phyloP scores from a whole-genome alignment of 92 coral and sea anemone species.

The Desmophyllum pertusum region DNA sequence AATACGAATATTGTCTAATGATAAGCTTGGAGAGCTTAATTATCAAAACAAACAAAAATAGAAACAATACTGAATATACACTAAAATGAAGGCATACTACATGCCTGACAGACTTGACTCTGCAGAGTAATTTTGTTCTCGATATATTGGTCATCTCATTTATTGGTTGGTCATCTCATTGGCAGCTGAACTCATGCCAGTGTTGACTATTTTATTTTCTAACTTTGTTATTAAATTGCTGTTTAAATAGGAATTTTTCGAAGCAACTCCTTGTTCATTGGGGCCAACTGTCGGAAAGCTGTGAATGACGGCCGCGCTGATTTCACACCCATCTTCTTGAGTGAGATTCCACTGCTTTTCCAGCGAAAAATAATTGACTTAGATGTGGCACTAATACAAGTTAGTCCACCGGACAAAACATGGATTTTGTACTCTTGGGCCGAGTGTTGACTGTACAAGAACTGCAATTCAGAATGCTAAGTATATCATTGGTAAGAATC shows the following conservation, averaged over 20 bases:
- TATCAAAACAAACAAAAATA: too few relatives aligned
- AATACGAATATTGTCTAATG: too few relatives aligned
- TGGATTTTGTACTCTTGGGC: conserved; percentile 96
- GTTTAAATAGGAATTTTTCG: conserved; percentile 89
- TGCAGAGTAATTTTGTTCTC: too few relatives aligned
- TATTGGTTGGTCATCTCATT: neutral
- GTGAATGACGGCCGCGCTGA: conserved; percentile 97
- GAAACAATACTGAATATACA: too few relatives aligned
- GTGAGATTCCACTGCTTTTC: conserved; percentile 93
- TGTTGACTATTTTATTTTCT: neutral
- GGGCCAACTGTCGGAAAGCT: conserved; percentile 84
- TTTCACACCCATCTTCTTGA: conserved; percentile 88
- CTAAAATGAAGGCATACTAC: too few relatives aligned
- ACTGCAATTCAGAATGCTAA: conserved; percentile 97
- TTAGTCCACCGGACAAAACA: conserved; percentile 98
- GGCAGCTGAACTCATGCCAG: neutral
- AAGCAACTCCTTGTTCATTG: conserved; percentile 92
- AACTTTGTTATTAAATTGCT: neutral
- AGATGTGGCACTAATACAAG: conserved; percentile 96
- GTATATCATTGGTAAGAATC: conserved; percentile 80
- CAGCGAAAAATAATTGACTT: conserved; percentile 86
- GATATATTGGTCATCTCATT: too few relatives aligned
- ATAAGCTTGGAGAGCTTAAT: too few relatives aligned
- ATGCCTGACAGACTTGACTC: too few relatives aligned
- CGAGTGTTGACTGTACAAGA: conserved; percentile 94